Percentiles rank a stretch among this genome's conserved stretches.
These are phyloP conservation scores for Anolis sagrei DNA, from an alignment of 2,113 vertebrate genomes.

Conservation along the genomic window DNA sequence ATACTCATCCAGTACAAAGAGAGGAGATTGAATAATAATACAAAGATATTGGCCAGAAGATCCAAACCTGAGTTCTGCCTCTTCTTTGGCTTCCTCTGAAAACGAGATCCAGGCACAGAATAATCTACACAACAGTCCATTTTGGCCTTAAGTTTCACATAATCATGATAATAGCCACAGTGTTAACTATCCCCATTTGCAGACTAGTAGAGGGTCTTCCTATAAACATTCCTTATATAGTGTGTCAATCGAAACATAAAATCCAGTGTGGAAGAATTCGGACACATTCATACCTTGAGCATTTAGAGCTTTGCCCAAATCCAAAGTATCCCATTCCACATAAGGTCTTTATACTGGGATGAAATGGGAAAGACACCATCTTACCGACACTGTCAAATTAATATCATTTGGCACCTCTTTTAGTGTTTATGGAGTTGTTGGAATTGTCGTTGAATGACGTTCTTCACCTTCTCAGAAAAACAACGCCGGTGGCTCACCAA, in stretches of 20 bases:
- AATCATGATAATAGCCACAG: slow-evolving; percentile 82
- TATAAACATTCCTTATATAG: slow-evolving; percentile 76
- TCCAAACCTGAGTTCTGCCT: not conserved
- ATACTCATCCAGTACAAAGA: not conserved
- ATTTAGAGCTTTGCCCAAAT: not conserved
- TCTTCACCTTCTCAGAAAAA: too few relatives aligned
- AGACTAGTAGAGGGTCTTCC: slow-evolving; percentile 60
- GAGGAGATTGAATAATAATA: not conserved
- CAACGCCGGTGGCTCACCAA: too few relatives aligned
- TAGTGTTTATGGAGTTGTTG: too few relatives aligned
- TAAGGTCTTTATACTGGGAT: not conserved
- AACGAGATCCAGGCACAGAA: slow-evolving; percentile 67
- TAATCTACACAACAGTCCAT: slow-evolving; percentile 80
- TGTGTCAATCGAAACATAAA: slow-evolving; percentile 35
- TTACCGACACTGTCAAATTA: too few relatives aligned
- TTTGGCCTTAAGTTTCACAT: slow-evolving; percentile 74
- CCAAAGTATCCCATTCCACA: not conserved
- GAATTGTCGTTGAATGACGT: too few relatives aligned
- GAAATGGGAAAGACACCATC: not conserved
- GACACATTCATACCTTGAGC: slow-evolving; percentile 32
- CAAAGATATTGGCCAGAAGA: not conserved
- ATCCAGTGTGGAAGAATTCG: slow-evolving; percentile 89
- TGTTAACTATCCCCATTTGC: slow-evolving; percentile 65
- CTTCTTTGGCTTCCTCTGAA: slow-evolving; percentile 59
- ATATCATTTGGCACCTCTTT: too few relatives aligned